Base-by-base conservation (phyloP, 2,797 vertebrate genomes). In the Hippopotamyrus pictus region DNA sequence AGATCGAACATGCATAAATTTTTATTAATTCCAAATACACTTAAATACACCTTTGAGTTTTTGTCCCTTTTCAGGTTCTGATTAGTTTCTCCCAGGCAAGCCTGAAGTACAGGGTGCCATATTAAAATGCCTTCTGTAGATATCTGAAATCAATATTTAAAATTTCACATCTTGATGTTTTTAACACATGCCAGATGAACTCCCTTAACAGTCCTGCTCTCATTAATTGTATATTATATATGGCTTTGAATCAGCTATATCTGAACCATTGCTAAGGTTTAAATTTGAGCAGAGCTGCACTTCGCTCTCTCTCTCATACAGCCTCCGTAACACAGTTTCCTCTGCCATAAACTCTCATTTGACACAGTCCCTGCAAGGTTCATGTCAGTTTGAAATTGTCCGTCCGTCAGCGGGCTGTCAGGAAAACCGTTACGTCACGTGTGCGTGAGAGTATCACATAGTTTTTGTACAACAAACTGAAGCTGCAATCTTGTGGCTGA, bases 121-220 rank as follows among this genome's bases (percentile, higher is more conserved):
- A 6, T 25, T 76, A 12, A 88, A 53, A 79, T 79, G 44, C 51
- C 73, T 82, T 53, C 50, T 57, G 46, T 19, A 88, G 48, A 51
- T 76, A 88, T 25, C 82, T 48, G 48, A 79, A 87, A 87, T 87
- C 29, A 87, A 59, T 37, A 59, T 57, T 41, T 51, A 4, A 41
- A 87, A 87, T 57, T 87, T 37, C 53, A 87, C 82, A 85, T 85
- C 82, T 25, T 51, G 82, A 50, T 46, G n/a, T 85, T 85, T 85
- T 85, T 85, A 50, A 46, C n/a, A 46, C 46, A 12, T 85, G 82
- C 82, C 82, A 85, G 46, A 51, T 51, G 48, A 85, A 50, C 22
- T 22, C 82, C 82, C 82, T 25, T 51, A 46, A 51, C 82, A 85
- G 82, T 51, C 46, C 44, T 46, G 44, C 82, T 85, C 44, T 50